Evolutionary conservation across 30 jellyfish, hydroid and myxozoan genomes (phyloP).

Genomic region (Pseudorhiza aurosa): DNA sequence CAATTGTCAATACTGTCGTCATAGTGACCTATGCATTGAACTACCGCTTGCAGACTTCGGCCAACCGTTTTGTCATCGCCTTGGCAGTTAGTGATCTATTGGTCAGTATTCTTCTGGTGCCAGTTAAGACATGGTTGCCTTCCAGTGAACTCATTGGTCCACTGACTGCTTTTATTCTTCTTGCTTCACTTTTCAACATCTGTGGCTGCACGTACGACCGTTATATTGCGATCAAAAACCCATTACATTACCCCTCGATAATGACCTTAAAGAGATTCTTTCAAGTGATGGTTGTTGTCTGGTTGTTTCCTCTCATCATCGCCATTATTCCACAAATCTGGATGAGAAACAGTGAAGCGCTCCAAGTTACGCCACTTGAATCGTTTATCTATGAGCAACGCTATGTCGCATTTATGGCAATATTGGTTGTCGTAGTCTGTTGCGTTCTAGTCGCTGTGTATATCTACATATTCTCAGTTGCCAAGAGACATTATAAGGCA

Average conservation of each 20-base stretch:
- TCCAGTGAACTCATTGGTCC: constrained; percentile 11
- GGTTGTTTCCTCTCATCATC: constrained; percentile 55
- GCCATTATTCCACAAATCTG: constrained; percentile 62
- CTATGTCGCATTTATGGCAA: constrained; percentile 31
- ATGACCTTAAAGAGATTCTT: constrained; percentile 56
- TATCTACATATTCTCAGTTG: constrained; percentile 52
- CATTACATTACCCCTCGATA: constrained; percentile 65
- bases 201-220: constrained; percentile 80
- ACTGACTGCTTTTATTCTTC: constrained; percentile 27
- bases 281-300: constrained; percentile 25
- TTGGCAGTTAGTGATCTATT: constrained; percentile 48
- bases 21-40: constrained; percentile 23
- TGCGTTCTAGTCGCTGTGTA: constrained; percentile 13
- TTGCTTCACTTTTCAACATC: constrained; percentile 70
- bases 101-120: constrained; percentile 36
- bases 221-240: constrained; percentile 67
- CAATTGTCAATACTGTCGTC: constrained; percentile 38
- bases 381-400: background rate
- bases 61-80: constrained; percentile 57
- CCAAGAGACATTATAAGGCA: constrained; percentile 58
- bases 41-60: constrained; percentile 31
- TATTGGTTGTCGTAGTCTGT: constrained; percentile 18
- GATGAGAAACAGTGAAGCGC: constrained; percentile 26
- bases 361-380: constrained; percentile 4
- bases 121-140: constrained; percentile 34